Evolutionary conservation across 2,888 invertebrate species (phyloP).

Genomic region (Lordiphosa andalusiaca): DNA sequence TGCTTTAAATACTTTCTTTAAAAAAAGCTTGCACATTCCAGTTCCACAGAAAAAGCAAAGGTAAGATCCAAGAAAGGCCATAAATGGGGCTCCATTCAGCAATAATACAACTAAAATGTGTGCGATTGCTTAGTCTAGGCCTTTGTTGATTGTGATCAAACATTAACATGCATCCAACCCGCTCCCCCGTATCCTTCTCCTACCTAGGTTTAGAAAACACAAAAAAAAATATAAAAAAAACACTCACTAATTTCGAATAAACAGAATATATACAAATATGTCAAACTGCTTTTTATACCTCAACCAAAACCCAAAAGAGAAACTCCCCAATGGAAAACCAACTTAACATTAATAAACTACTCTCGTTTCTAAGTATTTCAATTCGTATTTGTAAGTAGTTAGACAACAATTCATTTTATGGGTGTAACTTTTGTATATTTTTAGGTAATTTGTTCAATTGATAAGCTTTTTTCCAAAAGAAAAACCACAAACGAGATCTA

Average conservation of each 20-base stretch:
- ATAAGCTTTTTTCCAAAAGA: constrained; percentile 48
- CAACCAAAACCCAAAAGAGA: constrained; percentile 3
- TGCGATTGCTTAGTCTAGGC: no score
- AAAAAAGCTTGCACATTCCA: no score
- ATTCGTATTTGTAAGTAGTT: constrained; percentile 49
- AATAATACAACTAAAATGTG: no score
- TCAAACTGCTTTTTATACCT: constrained; percentile 48
- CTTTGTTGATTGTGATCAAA: no score
- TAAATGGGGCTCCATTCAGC: no score
- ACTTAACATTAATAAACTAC: background rate
- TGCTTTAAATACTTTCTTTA: no score
- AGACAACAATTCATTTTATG: constrained; percentile 46
- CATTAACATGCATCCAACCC: no score
- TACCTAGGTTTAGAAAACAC: constrained; percentile 13
- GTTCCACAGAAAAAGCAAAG: no score
- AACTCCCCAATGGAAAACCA: background rate
- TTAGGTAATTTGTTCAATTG: constrained; percentile 57
- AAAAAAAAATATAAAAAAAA: no score
- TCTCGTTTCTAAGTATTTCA: constrained; percentile 18
- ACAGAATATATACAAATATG: constrained; percentile 10
- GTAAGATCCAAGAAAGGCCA: no score
- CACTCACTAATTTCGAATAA: constrained; percentile 1
- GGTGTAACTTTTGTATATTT: constrained; percentile 55
- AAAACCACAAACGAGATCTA: background rate
- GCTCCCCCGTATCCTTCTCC: no score